These are phyloP conservation scores for Aphis craccivora DNA, from an alignment of 1,140 invertebrate species.

Conservation along the genomic window DNA sequence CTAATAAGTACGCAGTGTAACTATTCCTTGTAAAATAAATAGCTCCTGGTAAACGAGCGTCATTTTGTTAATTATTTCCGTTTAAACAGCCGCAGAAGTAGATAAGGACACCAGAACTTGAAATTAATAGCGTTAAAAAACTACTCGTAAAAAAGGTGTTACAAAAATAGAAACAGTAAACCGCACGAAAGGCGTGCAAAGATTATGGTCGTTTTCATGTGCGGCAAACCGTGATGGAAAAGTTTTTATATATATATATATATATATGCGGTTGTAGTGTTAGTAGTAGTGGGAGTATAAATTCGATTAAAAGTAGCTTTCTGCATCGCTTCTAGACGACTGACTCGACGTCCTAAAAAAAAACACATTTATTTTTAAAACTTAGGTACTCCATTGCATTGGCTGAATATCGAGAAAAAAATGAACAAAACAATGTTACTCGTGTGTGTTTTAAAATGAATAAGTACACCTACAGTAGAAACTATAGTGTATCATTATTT, in stretches of 20 bases:
- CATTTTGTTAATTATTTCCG: slow-evolving; percentile 49
- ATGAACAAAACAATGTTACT: slow-evolving; percentile 3
- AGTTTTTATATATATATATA: slow-evolving; percentile 37
- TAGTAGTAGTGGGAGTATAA: slow-evolving; percentile 29
- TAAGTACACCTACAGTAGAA: not conserved
- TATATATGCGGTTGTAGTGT: not conserved
- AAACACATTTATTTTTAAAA: slow-evolving; percentile 26
- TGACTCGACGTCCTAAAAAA: slow-evolving; percentile 11
- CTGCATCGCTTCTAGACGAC: slow-evolving; percentile 31
- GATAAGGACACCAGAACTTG: slow-evolving; percentile 20
- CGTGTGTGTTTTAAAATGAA: not conserved
- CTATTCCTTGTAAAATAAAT: slow-evolving; percentile 32
- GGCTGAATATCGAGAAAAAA: not conserved
- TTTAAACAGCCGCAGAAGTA: slow-evolving; percentile 27
- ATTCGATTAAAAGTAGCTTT: slow-evolving; percentile 56
- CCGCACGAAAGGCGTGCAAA: not conserved
- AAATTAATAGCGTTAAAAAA: slow-evolving; percentile 42
- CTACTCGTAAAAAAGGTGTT: slow-evolving; percentile 10
- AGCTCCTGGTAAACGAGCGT: not conserved
- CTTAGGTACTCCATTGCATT: not conserved
- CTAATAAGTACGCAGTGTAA: not conserved
- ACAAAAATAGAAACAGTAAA: slow-evolving; percentile 43
- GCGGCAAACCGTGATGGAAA: slow-evolving; percentile 52
- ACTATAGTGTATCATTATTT: no score
- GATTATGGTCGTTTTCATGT: slow-evolving; percentile 53